Percentiles rank a stretch among this genome's conserved stretches.
Evolutionary conservation across 2,113 vertebrate species (phyloP).

Genomic region (Phalacrocorax carbo): DNA sequence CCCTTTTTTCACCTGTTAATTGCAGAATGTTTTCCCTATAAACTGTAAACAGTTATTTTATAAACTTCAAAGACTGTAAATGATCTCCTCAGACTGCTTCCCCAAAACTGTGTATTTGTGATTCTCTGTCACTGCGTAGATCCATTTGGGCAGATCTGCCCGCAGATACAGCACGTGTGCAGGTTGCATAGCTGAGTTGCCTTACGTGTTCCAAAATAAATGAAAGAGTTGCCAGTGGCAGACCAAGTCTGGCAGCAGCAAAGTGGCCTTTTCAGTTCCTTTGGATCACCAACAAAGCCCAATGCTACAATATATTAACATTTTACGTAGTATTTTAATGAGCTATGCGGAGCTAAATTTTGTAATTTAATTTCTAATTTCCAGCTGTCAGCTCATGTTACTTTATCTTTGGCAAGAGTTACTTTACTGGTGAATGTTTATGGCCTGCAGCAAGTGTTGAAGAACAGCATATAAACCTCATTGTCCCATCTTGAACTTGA

Average conservation of each 20-base stretch:
- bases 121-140: neutral
- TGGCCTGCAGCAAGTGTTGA: slow-evolving; percentile 6
- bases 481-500: slow-evolving; percentile 31
- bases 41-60: slow-evolving; percentile 12
- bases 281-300: slow-evolving; percentile 20
- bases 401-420: slow-evolving; percentile 27
- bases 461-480: neutral
- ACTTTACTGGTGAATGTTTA: slow-evolving; percentile 10
- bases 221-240: neutral
- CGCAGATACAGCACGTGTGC: neutral
- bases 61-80: slow-evolving; percentile 24
- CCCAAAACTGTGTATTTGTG: neutral
- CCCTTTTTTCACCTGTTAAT: neutral
- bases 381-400: neutral
- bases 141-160: neutral
- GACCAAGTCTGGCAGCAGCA: neutral
- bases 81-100: neutral
- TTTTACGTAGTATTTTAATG: slow-evolving; percentile 17
- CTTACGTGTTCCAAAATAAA: neutral
- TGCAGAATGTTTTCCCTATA: neutral
- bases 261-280: neutral
- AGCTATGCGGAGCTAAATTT: neutral
- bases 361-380: neutral
- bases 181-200: neutral
- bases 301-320: neutral